Evolutionary conservation across 2,888 invertebrate species (phyloP), one percentile per base, ranked within the genome.

Genomic region (Saturnia pavonia): DNA sequence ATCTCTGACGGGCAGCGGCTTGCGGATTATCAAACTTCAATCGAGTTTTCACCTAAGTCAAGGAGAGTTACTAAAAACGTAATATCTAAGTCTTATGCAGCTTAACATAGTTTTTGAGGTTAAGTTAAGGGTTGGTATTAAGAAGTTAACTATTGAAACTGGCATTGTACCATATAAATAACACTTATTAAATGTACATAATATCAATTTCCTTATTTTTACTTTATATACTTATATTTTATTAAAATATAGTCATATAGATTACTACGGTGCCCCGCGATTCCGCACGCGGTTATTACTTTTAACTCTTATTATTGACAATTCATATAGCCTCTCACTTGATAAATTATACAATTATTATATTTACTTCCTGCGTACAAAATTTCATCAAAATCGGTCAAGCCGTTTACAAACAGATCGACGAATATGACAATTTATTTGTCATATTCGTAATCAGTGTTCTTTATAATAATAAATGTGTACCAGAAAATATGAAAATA

Each of bases 11-110:
- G 87, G 82, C 88, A 87, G 83, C 86, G 84, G 86, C 83, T 85
- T 82, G 80, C 79, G 89, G 88, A 90, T 91, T 91, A 90, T 85
- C 86, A 87, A 89, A 88, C 86, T 86, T 85, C 82, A 85, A 87
- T 84, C 81, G 78, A 80, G 78, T 82, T 80, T 82, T 78, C 79
- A 76, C 75, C 74, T 22, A 65, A 65, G 65, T 1, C 34, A 40
- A 1, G 40, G 40, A 11, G n/a, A 40, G 16, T 65, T 65, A 14
- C 9, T 65, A 65, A 65, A 65, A 65, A 65, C 34, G 40, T 60
- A 60, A 60, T 27, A 27, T 25, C 12, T 60, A 60, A 27, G 1
- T 14, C 7, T 60, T 25, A 60, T 60, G 22, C 9, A 54, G 6
- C n/a, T 22, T 54, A 54, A 22, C 0, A 22, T 8, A 3, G 11